Percentiles rank a stretch among this genome's conserved stretches.
Evolutionary conservation across 2,113 vertebrate species (phyloP).

Genomic region (Plectropomus leopardus): DNA sequence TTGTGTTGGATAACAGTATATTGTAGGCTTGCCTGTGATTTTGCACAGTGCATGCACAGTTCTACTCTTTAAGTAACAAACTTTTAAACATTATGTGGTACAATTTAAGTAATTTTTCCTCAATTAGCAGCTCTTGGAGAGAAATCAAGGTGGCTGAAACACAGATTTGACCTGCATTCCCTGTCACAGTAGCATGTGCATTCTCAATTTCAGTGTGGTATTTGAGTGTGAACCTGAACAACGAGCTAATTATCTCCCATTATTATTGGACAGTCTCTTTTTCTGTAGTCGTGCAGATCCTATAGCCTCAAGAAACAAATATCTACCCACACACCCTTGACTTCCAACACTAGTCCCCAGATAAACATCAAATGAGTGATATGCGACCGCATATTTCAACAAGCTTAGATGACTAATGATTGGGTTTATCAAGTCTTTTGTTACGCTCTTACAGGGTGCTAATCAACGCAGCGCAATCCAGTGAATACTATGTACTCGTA

Average conservation of each 20-base stretch:
- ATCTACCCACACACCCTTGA: slow-evolving; percentile 67
- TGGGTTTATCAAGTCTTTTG: slow-evolving; percentile 66
- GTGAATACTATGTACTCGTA: slow-evolving; percentile 29
- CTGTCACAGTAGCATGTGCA: slow-evolving; percentile 2
- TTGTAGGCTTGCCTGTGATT: background rate
- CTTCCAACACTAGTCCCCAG: slow-evolving; percentile 63
- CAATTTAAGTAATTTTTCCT: background rate
- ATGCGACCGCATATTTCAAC: slow-evolving; percentile 55
- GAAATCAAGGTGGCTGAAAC: background rate
- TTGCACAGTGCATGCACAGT: background rate
- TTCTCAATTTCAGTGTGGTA: background rate
- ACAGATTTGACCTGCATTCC: background rate
- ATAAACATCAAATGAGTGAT: slow-evolving; percentile 67
- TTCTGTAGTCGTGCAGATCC: slow-evolving; percentile 36
- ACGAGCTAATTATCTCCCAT: slow-evolving; percentile 28
- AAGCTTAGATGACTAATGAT: slow-evolving; percentile 74
- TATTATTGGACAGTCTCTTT: slow-evolving; percentile 17
- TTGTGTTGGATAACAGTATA: background rate
- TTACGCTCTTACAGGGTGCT: slow-evolving; percentile 41
- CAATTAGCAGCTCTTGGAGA: background rate
- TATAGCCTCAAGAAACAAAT: slow-evolving; percentile 74
- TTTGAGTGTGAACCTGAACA: background rate
- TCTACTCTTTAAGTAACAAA: background rate
- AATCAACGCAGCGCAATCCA: slow-evolving; percentile 41
- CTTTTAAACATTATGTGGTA: background rate